Evolutionary conservation across 1,140 invertebrate genomes (phyloP), one percentile per base, ranked within the genome.

Genomic region (Phenacoccus solenopsis): DNA sequence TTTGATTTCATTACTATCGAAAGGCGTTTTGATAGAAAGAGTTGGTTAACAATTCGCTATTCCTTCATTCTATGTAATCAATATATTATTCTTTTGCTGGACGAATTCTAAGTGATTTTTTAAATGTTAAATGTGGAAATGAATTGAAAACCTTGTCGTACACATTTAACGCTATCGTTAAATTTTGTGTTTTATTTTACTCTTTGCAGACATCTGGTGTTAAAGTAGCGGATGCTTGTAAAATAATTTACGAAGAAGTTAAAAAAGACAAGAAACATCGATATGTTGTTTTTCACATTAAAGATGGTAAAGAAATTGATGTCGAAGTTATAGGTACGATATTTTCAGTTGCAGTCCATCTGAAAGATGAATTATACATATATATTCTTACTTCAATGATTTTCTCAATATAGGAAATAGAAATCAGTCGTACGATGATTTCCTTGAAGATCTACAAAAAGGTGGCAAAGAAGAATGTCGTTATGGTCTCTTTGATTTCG

Each of bases 181-280:
- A n/a, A n/a, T 7, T 67, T 9, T 70, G 16, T 64, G 9, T 67
- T 69, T 30, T 35, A 72, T 73, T 75, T 74, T 71, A n/a, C n/a
- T 76, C 72, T 70, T 84, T 83, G 73, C 80, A 96, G 94, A 92
- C 93, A 83, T 96, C 93, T 78, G 94, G 94, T 80, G 93, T 96
- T 75, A 94, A 92, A 80, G 93, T 96, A 71, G 91, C 93, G 74
- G 92, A 95, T 83, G 88, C 88, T 72, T 94, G 93, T 82, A 96
- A 96, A 84, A 92, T 90, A 67, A 93, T 90, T 74, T 96, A 95
- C 81, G 93, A 96, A 80, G 93, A 95, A 84, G 95, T 96, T 74
- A 96, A 96, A 83, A 95, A 96, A 83, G 92, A 95, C 80, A 96
- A 96, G 83, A 95, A 95, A 78, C 91, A 95, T 83, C 90, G 94